phyloP scores from a whole-genome alignment of 2,888 invertebrate genomes.

The Neoascia interrupta region DNA sequence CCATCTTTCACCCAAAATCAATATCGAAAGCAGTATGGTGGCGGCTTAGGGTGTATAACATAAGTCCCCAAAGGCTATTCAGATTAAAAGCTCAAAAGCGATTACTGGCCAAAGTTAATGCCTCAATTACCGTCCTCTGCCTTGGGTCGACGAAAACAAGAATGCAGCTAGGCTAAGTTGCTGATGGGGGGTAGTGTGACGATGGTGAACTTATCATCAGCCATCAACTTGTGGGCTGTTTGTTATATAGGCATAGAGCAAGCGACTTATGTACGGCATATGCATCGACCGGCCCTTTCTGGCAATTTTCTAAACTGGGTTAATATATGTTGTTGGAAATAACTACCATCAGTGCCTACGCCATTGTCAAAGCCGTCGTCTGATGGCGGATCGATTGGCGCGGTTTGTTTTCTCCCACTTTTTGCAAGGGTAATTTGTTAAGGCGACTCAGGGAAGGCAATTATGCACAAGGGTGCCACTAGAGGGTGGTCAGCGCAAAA shows the following conservation, averaged over 20 bases:
- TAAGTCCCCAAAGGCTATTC: slow-evolving; percentile 51
- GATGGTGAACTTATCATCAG: slow-evolving; percentile 35
- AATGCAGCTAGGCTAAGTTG: slow-evolving; percentile 10
- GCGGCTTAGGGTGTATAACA: background rate
- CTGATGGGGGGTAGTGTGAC: background rate
- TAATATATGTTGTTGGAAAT: slow-evolving; percentile 60
- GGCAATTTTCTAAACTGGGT: slow-evolving; percentile 61
- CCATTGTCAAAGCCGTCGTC: slow-evolving; percentile 59
- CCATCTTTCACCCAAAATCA: too few species aligned
- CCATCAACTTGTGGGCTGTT: slow-evolving; percentile 32
- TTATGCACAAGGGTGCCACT: slow-evolving; percentile 26
- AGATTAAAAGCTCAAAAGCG: slow-evolving; percentile 61
- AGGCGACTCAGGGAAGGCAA: slow-evolving; percentile 34
- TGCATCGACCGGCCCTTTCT: slow-evolving; percentile 15
- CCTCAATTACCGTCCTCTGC: slow-evolving; percentile 60
- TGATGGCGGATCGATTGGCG: slow-evolving; percentile 47
- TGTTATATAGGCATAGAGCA: too few species aligned
- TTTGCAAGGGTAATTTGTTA: slow-evolving; percentile 52
- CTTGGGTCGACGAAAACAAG: slow-evolving; percentile 51
- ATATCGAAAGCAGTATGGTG: too few species aligned
- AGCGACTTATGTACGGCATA: slow-evolving; percentile 2
- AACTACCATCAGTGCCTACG: slow-evolving; percentile 18
- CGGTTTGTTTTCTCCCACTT: slow-evolving; percentile 18
- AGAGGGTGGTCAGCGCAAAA: slow-evolving; percentile 21
- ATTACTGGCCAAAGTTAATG: slow-evolving; percentile 63